Percentiles rank a stretch among this genome's conserved stretches.
phyloP scores from a whole-genome alignment of 2,888 invertebrate genomes.

The Andrena bucephala region DNA sequence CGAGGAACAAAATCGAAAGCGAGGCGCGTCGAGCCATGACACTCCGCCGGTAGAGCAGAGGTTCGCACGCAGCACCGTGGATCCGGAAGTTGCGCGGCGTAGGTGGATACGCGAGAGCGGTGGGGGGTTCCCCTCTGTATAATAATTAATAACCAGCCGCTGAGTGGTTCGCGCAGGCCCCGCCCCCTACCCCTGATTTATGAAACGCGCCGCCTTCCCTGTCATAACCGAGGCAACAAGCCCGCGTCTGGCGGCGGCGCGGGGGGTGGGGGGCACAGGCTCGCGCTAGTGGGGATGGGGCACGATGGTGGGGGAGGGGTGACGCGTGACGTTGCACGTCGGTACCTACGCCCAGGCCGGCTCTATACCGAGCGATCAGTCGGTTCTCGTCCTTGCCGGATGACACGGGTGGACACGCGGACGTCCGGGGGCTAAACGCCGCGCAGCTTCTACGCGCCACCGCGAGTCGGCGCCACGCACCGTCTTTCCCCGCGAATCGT shows the following conservation, averaged over 20 bases:
- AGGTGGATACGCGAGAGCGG: conserved; percentile 33
- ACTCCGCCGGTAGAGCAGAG: background rate
- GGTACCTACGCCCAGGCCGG: conserved; percentile 73
- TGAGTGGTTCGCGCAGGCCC: conserved; percentile 83
- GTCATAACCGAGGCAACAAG: conserved; percentile 80
- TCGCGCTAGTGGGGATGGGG: conserved; percentile 13
- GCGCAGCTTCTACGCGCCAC: conserved; percentile 41
- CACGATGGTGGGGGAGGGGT: conserved; percentile 44
- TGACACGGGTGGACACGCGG: conserved; percentile 65
- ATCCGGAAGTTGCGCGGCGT: conserved; percentile 50
- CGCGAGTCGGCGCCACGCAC: conserved; percentile 58
- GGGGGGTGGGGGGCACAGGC: conserved; percentile 16
- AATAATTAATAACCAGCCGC: conserved; percentile 84
- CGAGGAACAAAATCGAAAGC: conserved; percentile 40
- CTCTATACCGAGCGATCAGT: conserved; percentile 81
- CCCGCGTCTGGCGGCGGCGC: conserved; percentile 22
- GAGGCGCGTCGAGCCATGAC: conserved; percentile 24
- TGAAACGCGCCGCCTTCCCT: conserved; percentile 84
- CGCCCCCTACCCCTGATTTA: conserved; percentile 84
- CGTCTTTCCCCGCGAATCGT: conserved; percentile 8
- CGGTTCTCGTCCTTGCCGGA: conserved; percentile 80
- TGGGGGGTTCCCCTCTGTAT: conserved; percentile 69
- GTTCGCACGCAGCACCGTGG: conserved; percentile 28
- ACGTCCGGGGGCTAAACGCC: conserved; percentile 36
- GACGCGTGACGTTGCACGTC: conserved; percentile 63